Percentiles rank a stretch among this genome's conserved stretches.
Evolutionary conservation across 2,888 invertebrate genomes (phyloP).

Genomic region (Erebia epiphron): DNA sequence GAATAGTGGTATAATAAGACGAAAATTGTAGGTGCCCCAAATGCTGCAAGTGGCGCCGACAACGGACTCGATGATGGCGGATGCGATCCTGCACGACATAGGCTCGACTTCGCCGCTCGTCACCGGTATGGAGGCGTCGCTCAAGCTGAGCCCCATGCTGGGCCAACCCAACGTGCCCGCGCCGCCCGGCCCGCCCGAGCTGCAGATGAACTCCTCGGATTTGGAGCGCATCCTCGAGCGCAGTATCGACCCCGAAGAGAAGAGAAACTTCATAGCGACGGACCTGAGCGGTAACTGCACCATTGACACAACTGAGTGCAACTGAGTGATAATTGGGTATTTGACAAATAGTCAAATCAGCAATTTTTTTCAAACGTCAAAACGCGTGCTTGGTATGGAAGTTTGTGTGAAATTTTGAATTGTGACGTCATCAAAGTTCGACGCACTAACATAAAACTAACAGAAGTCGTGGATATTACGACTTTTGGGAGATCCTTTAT

Average conservation of each 20-base stretch:
- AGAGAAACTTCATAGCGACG: conserved; percentile 41
- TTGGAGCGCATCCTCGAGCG: conserved; percentile 52
- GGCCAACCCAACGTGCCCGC: conserved; percentile 46
- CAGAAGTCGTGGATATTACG: too few relatives aligned
- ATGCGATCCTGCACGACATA: conserved; percentile 46
- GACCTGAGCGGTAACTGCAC: conserved; percentile 45
- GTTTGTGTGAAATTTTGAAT: too few relatives aligned
- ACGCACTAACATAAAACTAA: too few relatives aligned
- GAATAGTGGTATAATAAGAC: neutral
- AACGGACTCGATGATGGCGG: conserved; percentile 42
- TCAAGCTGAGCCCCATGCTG: conserved; percentile 43
- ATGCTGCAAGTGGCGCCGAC: conserved; percentile 22
- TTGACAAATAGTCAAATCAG: too few relatives aligned
- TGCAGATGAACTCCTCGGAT: conserved; percentile 61
- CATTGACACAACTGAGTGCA: too few relatives aligned
- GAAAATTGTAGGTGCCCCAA: conserved; percentile 28
- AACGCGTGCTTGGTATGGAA: too few relatives aligned
- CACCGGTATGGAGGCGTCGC: neutral
- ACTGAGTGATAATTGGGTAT: too few relatives aligned
- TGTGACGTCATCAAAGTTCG: too few relatives aligned
- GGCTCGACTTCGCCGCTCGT: conserved; percentile 15
- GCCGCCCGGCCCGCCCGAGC: conserved; percentile 52
- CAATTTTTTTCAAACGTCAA: too few relatives aligned
- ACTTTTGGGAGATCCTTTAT: too few relatives aligned
- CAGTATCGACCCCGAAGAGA: conserved; percentile 47